phyloP scores from a whole-genome alignment of 2,888 invertebrate genomes.

The Lycophotia porphyrea region DNA sequence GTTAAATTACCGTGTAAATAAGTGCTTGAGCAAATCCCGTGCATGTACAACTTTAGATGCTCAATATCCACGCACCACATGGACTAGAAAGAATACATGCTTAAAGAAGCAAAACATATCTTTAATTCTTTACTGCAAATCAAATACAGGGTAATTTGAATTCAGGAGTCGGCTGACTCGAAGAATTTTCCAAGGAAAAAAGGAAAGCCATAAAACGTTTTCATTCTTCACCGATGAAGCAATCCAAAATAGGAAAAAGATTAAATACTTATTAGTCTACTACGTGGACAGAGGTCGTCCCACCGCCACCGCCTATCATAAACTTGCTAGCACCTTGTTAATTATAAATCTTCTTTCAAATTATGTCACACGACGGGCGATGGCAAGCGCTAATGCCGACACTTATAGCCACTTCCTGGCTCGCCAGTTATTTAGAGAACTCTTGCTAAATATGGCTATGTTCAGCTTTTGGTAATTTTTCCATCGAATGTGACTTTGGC shows the following conservation, averaged over 20 bases:
- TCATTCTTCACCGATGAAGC: background rate
- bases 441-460: slow-evolving; percentile 57
- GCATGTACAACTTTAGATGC: slow-evolving; percentile 1
- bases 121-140: background rate
- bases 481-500: background rate
- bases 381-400: slow-evolving; percentile 43
- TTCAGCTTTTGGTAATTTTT: slow-evolving; percentile 28
- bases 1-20: slow-evolving; percentile 8
- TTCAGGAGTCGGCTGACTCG: background rate
- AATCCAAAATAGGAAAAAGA: background rate
- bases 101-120: background rate
- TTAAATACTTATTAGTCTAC: background rate
- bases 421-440: slow-evolving; percentile 53
- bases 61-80: background rate
- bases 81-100: background rate
- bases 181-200: background rate
- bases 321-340: slow-evolving; percentile 46
- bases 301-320: slow-evolving; percentile 23
- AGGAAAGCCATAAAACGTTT: too few relatives aligned
- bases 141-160: background rate
- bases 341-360: slow-evolving; percentile 53
- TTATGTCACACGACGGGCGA: slow-evolving; percentile 42
- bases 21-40: background rate
- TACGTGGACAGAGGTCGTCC: slow-evolving; percentile 23
- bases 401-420: slow-evolving; percentile 61